phyloP scores from a whole-genome alignment of 2,797 vertebrate genomes.

The Acomys russatus region DNA sequence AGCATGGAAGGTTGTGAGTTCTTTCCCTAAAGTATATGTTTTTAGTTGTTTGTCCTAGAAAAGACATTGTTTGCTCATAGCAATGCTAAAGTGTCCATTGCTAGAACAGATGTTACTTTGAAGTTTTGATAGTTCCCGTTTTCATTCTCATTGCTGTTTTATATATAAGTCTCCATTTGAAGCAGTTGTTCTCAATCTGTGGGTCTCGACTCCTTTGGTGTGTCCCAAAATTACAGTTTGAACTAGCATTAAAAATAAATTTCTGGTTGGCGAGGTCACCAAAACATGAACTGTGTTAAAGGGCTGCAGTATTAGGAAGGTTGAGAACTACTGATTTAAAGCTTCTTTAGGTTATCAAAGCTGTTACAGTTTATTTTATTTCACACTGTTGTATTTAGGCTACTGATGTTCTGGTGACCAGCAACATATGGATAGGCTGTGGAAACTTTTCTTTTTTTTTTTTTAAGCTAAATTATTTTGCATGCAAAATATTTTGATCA shows the following conservation, averaged over 20 bases:
- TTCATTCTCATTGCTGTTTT: neutral
- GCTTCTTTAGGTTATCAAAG: neutral
- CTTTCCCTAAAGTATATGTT: neutral
- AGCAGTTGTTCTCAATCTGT: neutral
- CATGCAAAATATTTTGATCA: neutral
- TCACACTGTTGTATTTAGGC: neutral
- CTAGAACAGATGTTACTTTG: neutral
- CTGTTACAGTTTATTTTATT: neutral
- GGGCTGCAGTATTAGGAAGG: neutral
- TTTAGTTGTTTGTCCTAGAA: conserved; percentile 34
- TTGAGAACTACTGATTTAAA: neutral
- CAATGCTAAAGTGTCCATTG: neutral
- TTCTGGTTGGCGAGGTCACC: neutral
- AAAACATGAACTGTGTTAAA: neutral
- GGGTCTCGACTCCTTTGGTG: neutral
- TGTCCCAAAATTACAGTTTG: neutral
- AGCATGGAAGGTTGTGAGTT: neutral
- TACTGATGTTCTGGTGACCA: neutral
- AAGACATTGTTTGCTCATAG: neutral
- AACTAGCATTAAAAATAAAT: neutral
- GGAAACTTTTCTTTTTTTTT: neutral
- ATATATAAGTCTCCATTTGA: neutral
- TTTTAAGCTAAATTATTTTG: neutral
- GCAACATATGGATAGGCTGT: neutral
- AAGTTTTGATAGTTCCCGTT: neutral